These are phyloP conservation scores for Vimba vimba DNA, from an alignment of 2,113 vertebrate genomes.

Conservation along the genomic window DNA sequence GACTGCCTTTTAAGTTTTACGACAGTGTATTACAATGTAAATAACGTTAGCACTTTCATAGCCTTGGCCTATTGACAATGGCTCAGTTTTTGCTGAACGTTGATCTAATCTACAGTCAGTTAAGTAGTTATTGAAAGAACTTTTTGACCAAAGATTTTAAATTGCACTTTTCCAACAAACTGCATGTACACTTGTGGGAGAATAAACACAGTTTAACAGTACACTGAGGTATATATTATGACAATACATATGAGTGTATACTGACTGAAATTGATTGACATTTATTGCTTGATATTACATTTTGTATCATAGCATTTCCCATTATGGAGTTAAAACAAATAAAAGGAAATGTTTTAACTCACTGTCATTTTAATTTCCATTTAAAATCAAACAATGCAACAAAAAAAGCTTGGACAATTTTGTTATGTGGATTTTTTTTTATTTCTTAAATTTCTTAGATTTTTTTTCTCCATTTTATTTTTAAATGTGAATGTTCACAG, in stretches of 20 bases:
- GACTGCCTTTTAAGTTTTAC: not conserved
- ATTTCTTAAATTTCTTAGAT: conserved; percentile 43
- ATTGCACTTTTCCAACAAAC: not conserved
- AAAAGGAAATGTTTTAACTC: not conserved
- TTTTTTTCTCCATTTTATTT: conserved; percentile 42
- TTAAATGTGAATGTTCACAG: conserved; percentile 58
- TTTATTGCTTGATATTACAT: not conserved
- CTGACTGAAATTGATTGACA: conserved; percentile 24
- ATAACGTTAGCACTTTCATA: conserved; percentile 13
- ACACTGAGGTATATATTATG: not conserved
- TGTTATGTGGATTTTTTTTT: conserved; percentile 38
- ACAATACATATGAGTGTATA: not conserved
- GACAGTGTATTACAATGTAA: conserved; percentile 1
- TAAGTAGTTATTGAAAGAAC: not conserved
- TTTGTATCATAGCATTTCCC: not conserved
- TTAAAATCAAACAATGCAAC: not conserved
- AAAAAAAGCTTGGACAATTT: not conserved
- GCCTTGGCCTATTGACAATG: not conserved
- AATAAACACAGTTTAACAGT: conserved; percentile 1
- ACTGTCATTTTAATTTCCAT: not conserved
- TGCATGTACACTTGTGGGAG: conserved; percentile 5
- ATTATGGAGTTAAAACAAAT: not conserved
- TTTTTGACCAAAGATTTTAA: not conserved
- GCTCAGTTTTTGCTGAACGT: not conserved
- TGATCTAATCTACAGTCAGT: not conserved